Conservation (phyloP, 2,113 vertebrate genomes). For the Poeciliopsis turrubarensis region DNA sequence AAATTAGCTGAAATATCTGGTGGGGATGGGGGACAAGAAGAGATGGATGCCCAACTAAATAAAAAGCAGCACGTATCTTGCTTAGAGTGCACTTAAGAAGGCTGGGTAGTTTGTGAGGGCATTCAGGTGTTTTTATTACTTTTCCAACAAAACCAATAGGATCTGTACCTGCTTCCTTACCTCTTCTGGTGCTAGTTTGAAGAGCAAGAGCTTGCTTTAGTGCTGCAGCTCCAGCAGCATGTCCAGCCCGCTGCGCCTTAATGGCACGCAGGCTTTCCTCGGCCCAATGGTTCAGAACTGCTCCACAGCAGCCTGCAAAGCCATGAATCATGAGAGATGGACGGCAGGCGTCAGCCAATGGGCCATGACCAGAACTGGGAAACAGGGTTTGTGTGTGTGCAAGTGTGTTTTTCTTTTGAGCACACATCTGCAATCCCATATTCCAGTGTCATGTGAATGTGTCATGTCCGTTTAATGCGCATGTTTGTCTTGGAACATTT, state of each 20-base stretch:
- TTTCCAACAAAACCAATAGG: slow-evolving; percentile 23
- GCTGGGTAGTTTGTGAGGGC: slow-evolving; percentile 14
- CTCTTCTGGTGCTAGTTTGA: slow-evolving; percentile 29
- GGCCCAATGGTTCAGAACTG: slow-evolving; percentile 73
- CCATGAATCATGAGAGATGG: slow-evolving; percentile 73
- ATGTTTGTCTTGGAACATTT: slow-evolving; percentile 31
- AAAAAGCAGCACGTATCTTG: slow-evolving; percentile 31
- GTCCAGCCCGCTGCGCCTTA: slow-evolving; percentile 66
- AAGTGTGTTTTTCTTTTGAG: slow-evolving; percentile 28
- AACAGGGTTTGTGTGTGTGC: slow-evolving; percentile 44
- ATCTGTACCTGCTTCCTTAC: slow-evolving; percentile 32
- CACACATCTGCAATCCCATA: slow-evolving; percentile 46
- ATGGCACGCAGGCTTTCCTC: slow-evolving; percentile 67
- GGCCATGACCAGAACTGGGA: slow-evolving; percentile 65
- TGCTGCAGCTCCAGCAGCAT: slow-evolving; percentile 47
- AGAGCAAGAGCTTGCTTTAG: slow-evolving; percentile 24
- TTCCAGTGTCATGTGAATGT: slow-evolving; percentile 31
- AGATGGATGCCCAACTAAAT: slow-evolving; percentile 32
- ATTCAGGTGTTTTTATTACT: slow-evolving; percentile 45
- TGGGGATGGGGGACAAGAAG: slow-evolving; percentile 3
- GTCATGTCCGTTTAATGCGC: slow-evolving; percentile 25
- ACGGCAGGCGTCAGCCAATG: slow-evolving; percentile 68
- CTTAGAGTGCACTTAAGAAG: slow-evolving; percentile 14
- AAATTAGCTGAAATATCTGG: slow-evolving; percentile 40
- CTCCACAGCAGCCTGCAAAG: slow-evolving; percentile 67